Evolutionary conservation across 2,113 vertebrate genomes (phyloP).

Genomic region (Bujurquina vittata): DNA sequence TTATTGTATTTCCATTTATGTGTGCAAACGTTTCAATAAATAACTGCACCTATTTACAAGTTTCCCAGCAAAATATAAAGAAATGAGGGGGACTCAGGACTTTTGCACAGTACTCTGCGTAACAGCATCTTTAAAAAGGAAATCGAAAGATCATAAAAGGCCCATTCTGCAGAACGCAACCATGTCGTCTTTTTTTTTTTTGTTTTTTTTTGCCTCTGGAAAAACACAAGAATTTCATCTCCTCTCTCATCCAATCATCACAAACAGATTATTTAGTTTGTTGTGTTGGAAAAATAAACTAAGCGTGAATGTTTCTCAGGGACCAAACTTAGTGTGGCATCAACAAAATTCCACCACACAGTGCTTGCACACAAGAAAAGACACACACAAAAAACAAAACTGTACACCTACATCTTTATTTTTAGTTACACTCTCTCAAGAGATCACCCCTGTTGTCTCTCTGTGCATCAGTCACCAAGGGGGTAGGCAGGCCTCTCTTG

Average conservation of each 20-base stretch:
- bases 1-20: background rate
- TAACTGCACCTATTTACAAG: background rate
- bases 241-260: background rate
- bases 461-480: constrained; percentile 50
- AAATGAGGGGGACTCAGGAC: background rate
- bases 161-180: background rate
- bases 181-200: background rate
- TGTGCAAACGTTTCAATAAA: background rate
- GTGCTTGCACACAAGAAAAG: background rate
- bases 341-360: background rate
- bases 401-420: constrained; percentile 17
- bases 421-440: constrained; percentile 19
- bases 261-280: constrained; percentile 15
- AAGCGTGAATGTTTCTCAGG: constrained; percentile 10
- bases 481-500: constrained; percentile 51
- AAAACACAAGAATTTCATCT: constrained; percentile 3
- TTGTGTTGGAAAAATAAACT: constrained; percentile 10
- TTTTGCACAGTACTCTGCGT: background rate
- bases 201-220: constrained; percentile 5
- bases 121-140: background rate
- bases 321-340: background rate
- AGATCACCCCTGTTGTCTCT: constrained; percentile 25
- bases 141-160: background rate
- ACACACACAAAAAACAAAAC: background rate
- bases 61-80: background rate